Conservation (phyloP, 1,140 invertebrate genomes). For the Ephestia elutella region DNA sequence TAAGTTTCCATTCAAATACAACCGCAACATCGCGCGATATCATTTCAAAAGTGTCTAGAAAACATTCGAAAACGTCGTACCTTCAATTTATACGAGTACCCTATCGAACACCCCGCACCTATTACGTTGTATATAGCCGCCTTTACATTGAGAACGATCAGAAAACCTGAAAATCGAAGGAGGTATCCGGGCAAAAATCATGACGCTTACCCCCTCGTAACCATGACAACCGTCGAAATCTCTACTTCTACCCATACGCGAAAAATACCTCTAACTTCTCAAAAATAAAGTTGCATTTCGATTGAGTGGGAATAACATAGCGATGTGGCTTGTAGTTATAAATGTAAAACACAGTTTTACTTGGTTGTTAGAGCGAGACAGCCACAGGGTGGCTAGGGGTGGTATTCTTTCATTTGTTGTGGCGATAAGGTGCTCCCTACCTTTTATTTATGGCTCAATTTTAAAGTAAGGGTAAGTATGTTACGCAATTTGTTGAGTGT, state of each 20-base stretch:
- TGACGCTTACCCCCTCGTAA: slow-evolving; percentile 48
- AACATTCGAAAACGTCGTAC: slow-evolving; percentile 3
- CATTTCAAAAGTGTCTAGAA: slow-evolving; percentile 15
- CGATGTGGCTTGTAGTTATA: slow-evolving; percentile 63
- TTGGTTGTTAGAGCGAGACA: slow-evolving; percentile 35
- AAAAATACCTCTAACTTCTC: slow-evolving; percentile 32
- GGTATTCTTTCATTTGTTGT: slow-evolving; percentile 67
- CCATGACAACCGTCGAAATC: slow-evolving; percentile 36
- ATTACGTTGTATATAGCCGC: slow-evolving; percentile 11
- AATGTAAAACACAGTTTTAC: slow-evolving; percentile 67
- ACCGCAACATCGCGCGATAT: slow-evolving; percentile 12
- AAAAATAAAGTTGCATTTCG: slow-evolving; percentile 29
- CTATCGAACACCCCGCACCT: slow-evolving; percentile 14
- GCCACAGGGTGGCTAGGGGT: slow-evolving; percentile 23
- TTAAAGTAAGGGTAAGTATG: slow-evolving; percentile 63
- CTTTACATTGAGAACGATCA: slow-evolving; percentile 49
- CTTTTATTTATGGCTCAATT: slow-evolving; percentile 71
- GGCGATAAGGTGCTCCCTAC: slow-evolving; percentile 64
- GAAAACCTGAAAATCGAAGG: slow-evolving; percentile 60
- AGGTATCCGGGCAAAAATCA: slow-evolving; percentile 58
- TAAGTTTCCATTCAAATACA: not conserved
- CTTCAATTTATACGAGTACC: slow-evolving; percentile 14
- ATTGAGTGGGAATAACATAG: slow-evolving; percentile 17
- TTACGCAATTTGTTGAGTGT: slow-evolving; percentile 49
- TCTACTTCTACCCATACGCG: slow-evolving; percentile 12